Conservation (phyloP, 2,888 invertebrate genomes). For the Margaritifera margaritifera region DNA sequence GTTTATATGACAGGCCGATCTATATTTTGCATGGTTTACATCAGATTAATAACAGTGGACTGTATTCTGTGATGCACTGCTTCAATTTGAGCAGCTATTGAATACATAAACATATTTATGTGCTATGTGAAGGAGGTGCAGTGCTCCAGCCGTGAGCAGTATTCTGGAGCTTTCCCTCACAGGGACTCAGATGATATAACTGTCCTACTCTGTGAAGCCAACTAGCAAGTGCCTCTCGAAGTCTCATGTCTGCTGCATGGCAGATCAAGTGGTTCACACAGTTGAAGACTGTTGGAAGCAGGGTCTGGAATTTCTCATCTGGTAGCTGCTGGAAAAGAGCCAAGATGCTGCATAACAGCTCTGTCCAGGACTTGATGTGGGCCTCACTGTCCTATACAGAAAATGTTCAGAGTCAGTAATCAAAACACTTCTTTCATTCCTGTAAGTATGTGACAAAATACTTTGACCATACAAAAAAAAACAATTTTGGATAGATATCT, state of each 20-base stretch:
- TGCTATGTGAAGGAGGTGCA: too few species aligned
- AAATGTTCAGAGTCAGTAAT: constrained; percentile 3
- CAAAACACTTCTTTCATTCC: not conserved
- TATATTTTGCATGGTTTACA: too few species aligned
- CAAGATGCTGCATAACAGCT: constrained; percentile 88
- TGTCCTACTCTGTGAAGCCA: constrained; percentile 76
- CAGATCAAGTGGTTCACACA: constrained; percentile 77
- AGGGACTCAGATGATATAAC: constrained; percentile 6
- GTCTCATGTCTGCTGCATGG: constrained; percentile 76
- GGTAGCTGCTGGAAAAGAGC: constrained; percentile 79
- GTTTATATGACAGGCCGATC: too few species aligned
- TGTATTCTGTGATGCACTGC: too few species aligned
- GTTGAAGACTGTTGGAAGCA: constrained; percentile 78
- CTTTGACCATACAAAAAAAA: too few species aligned
- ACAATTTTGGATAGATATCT: too few species aligned
- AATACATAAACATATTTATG: too few species aligned
- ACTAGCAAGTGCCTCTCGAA: constrained; percentile 77
- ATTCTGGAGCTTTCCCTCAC: too few species aligned
- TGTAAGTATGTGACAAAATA: too few species aligned
- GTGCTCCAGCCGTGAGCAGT: too few species aligned
- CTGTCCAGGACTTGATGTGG: constrained; percentile 83
- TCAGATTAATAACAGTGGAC: too few species aligned
- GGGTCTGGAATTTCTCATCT: constrained; percentile 76
- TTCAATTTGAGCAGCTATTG: too few species aligned
- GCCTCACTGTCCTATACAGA: constrained; percentile 85